Conservation (phyloP, 2,888 invertebrate species). For the Melinaea marsaeus region DNA sequence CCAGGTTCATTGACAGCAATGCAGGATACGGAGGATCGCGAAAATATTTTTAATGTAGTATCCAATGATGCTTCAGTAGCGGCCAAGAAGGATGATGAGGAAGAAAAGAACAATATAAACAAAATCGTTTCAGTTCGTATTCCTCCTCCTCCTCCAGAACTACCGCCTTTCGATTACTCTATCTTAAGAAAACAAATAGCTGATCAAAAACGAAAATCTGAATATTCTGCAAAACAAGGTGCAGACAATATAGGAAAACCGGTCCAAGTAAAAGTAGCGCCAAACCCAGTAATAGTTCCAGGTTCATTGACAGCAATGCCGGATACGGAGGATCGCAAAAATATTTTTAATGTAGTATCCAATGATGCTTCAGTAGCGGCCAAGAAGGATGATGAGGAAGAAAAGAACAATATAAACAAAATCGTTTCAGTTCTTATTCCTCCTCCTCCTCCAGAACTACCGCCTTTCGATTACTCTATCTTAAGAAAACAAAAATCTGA, state of each 20-base stretch:
- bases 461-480: constrained; percentile 24
- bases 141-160: constrained; percentile 21
- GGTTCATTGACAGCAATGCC: no score
- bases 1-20: neutral
- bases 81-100: constrained; percentile 6
- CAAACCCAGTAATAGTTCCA: no score
- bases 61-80: neutral
- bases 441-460: constrained; percentile 22
- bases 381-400: constrained; percentile 12
- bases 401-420: constrained; percentile 4
- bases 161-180: constrained; percentile 25
- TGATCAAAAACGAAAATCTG: neutral
- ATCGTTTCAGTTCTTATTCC: constrained; percentile 9
- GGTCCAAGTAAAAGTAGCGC: no score
- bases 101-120: constrained; percentile 6
- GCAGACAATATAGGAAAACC: no score
- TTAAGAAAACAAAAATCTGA: constrained; percentile 9
- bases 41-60: neutral
- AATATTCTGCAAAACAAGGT: neutral
- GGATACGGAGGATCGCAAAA: no score
- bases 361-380: neutral
- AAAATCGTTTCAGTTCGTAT: constrained; percentile 2
- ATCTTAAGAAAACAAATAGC: constrained; percentile 13
- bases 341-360: no score
- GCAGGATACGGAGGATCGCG: constrained; percentile 6